phyloP scores from a whole-genome alignment of 2,888 invertebrate genomes.

The Heliconius aoede region DNA sequence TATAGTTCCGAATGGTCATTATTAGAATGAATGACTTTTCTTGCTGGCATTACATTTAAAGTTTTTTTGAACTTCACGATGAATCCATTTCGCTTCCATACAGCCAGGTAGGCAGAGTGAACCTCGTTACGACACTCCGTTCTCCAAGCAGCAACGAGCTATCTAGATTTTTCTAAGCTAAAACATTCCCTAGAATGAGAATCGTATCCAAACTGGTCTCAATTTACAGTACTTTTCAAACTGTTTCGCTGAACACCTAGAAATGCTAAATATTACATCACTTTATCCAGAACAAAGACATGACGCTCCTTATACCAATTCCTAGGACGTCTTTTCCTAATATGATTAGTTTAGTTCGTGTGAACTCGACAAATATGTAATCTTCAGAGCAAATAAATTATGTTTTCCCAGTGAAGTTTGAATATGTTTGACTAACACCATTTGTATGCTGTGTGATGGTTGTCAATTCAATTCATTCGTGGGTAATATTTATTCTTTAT shows the following conservation, averaged over 20 bases:
- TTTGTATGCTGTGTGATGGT: background rate
- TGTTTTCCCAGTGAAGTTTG: background rate
- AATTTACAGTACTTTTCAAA: background rate
- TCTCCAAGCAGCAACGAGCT: background rate
- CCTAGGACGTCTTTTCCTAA: conserved; percentile 16
- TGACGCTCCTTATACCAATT: background rate
- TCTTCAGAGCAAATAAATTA: conserved; percentile 4
- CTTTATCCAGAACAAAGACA: background rate
- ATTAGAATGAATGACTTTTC: background rate
- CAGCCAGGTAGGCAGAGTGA: no score
- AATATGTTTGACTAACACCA: background rate
- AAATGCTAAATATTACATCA: background rate
- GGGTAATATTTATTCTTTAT: background rate
- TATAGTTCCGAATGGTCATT: background rate
- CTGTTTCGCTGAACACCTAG: background rate
- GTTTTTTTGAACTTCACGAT: background rate
- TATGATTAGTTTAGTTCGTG: conserved; percentile 2
- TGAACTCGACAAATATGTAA: conserved; percentile 8
- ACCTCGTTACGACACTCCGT: no score
- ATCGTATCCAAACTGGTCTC: background rate
- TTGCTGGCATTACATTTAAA: no score
- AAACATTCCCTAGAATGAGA: background rate
- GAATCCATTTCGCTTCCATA: no score
- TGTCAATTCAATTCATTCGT: background rate
- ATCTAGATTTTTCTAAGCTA: background rate